These are phyloP conservation scores for Heteractis magnifica DNA, from an alignment of 92 coral and sea anemone genomes.

Conservation along the genomic window DNA sequence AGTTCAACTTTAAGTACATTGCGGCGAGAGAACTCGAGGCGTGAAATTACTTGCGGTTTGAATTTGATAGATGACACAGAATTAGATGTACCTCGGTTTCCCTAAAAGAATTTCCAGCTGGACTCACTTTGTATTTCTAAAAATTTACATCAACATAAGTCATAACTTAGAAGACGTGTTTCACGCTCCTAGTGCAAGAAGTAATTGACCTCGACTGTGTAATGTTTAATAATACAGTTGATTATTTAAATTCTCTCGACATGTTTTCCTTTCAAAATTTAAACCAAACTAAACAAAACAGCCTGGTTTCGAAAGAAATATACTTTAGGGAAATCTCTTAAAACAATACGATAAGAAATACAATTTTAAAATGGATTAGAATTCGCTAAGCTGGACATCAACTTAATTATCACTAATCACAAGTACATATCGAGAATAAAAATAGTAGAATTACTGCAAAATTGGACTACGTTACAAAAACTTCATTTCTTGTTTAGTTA, in stretches of 20 bases:
- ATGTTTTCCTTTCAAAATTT: conserved; percentile 10
- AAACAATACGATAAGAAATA: neutral
- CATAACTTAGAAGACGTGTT: conserved; percentile 1
- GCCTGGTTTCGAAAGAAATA: neutral
- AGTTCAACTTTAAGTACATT: neutral
- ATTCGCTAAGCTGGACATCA: conserved; percentile 27
- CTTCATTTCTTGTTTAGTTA: neutral
- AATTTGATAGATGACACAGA: neutral
- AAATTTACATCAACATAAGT: neutral
- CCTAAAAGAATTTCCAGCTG: conserved; percentile 7
- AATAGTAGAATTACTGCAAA: neutral
- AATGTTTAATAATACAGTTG: conserved; percentile 5
- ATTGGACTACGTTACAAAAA: neutral
- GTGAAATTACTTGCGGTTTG: neutral
- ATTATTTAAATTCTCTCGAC: neutral
- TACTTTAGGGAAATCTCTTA: neutral
- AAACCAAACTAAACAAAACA: neutral
- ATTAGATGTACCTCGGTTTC: neutral
- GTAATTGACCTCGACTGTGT: conserved; percentile 33
- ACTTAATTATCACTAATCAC: conserved; percentile 44
- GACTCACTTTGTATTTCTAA: neutral
- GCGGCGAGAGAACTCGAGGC: conserved; percentile 7
- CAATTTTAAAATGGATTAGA: conserved; percentile 12
- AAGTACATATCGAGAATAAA: neutral
- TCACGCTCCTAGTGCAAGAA: neutral